phyloP scores from a whole-genome alignment of 1,140 invertebrate species.

The Heliconius melpomene region DNA sequence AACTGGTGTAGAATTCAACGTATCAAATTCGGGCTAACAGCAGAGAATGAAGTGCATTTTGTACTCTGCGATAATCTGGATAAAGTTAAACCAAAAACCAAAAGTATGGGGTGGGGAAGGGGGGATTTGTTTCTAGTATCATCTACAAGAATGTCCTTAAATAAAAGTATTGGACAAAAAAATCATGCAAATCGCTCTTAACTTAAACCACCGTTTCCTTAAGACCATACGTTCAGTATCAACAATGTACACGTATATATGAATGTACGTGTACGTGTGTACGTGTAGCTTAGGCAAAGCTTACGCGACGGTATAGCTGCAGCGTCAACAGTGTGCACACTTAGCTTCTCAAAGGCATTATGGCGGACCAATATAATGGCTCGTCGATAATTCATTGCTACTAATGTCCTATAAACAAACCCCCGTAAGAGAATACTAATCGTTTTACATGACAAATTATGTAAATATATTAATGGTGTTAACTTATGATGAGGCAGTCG shows the following conservation, averaged over 20 bases:
- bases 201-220: slow-evolving; percentile 10
- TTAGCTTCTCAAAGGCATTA: slow-evolving; percentile 21
- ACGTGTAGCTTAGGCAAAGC: slow-evolving; percentile 16
- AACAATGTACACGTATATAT: neutral
- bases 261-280: neutral
- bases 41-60: too few species aligned
- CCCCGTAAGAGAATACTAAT: neutral
- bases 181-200: neutral
- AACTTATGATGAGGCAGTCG: too few species aligned
- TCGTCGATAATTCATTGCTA: slow-evolving; percentile 10
- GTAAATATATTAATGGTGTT: neutral
- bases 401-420: neutral
- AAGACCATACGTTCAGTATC: slow-evolving; percentile 17
- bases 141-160: too few species aligned
- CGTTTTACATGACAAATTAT: neutral
- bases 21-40: too few species aligned
- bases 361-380: slow-evolving; percentile 12
- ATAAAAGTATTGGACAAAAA: neutral
- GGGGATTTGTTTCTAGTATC: too few species aligned
- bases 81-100: too few species aligned
- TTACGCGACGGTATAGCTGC: slow-evolving; percentile 21
- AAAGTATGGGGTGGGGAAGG: too few species aligned
- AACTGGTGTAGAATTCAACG: too few species aligned
- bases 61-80: too few species aligned
- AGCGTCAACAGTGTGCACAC: slow-evolving; percentile 9